A percentile compares a stretch with the other conserved stretches of the same genome.
phyloP scores from a whole-genome alignment of 2,888 invertebrate genomes.

The Sceliomorpha sp. region DNA sequence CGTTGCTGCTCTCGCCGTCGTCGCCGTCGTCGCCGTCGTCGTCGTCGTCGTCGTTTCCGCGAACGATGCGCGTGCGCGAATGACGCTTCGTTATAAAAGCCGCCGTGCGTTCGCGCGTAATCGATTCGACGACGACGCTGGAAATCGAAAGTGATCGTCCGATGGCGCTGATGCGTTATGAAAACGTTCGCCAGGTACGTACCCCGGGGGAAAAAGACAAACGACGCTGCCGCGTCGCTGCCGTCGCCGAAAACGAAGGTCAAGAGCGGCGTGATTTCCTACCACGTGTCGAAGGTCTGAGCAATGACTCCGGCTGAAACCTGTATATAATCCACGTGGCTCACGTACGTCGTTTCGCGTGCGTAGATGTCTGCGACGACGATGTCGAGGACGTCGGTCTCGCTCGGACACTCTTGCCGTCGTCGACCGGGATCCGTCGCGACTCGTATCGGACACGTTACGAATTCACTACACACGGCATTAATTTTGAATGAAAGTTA shows the following conservation, averaged over 20 bases:
- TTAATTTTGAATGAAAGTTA: conserved; percentile 33
- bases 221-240: no score
- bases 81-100: no score
- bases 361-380: conserved; percentile 35
- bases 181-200: no score
- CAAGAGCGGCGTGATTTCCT: conserved; percentile 42
- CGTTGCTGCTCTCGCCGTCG: no score
- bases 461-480: conserved; percentile 18
- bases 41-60: no score
- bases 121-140: no score
- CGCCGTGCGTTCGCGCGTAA: no score
- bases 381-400: conserved; percentile 28
- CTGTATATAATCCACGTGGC: conserved; percentile 61
- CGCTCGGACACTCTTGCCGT: conserved; percentile 39
- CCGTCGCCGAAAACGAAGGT: conserved; percentile 50
- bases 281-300: conserved; percentile 53
- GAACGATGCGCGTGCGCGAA: no score
- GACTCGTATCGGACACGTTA: conserved; percentile 27
- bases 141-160: no score
- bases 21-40: no score
- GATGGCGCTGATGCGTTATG: no score
- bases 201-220: no score
- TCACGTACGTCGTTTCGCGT: conserved; percentile 52
- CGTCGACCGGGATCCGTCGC: conserved; percentile 36
- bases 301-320: conserved; percentile 53